Evolutionary conservation across 2,888 invertebrate species (phyloP).

Genomic region (Eristalinus aeneus): DNA sequence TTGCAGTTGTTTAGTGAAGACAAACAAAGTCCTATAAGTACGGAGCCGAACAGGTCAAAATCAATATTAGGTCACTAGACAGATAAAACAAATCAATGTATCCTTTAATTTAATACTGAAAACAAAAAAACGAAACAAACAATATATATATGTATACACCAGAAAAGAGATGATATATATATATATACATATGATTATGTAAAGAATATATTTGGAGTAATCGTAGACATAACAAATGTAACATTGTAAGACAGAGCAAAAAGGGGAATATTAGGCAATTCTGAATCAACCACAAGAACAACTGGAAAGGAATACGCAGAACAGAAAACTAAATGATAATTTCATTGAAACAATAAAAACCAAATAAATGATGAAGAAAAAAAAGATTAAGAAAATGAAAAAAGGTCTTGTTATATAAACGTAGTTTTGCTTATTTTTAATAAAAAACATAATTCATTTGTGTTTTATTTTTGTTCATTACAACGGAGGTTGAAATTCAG

Average conservation of each 20-base stretch:
- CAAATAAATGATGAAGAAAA: constrained; percentile 67
- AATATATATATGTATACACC: constrained; percentile 51
- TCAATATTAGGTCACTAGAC: constrained; percentile 65
- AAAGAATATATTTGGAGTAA: constrained; percentile 64
- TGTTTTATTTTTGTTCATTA: constrained; percentile 26
- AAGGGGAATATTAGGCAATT: constrained; percentile 30
- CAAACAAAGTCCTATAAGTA: constrained; percentile 41
- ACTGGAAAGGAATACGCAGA: constrained; percentile 26
- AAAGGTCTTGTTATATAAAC: constrained; percentile 80
- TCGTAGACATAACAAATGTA: constrained; percentile 65
- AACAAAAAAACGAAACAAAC: constrained; percentile 58
- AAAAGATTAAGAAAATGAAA: constrained; percentile 73
- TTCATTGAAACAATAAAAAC: constrained; percentile 62
- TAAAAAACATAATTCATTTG: constrained; percentile 76
- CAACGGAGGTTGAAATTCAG: not conserved
- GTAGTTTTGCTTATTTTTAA: constrained; percentile 80
- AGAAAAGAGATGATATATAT: constrained; percentile 58
- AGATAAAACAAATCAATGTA: constrained; percentile 38
- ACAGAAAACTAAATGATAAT: constrained; percentile 53
- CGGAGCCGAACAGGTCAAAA: constrained; percentile 64
- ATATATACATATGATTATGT: constrained; percentile 47
- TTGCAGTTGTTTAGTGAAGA: constrained; percentile 23
- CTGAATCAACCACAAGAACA: constrained; percentile 51
- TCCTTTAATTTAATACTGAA: constrained; percentile 61
- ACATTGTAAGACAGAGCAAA: constrained; percentile 54